These are phyloP conservation scores for Stegodyphus mimosarum DNA, from an alignment of 1,140 invertebrate genomes.

Conservation along the genomic window DNA sequence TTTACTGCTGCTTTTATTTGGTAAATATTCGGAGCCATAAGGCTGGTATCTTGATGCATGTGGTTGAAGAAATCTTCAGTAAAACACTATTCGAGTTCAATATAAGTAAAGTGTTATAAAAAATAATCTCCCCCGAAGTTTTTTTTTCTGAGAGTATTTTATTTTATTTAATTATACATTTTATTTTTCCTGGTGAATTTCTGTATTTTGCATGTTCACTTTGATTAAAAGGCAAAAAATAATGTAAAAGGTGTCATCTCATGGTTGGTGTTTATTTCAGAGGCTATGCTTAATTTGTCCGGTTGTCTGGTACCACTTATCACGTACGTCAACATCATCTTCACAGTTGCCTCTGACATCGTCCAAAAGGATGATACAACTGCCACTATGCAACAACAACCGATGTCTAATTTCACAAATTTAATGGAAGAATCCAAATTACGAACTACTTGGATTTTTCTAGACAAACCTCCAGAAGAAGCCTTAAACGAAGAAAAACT, in stretches of 20 bases:
- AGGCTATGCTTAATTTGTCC: constrained; percentile 31
- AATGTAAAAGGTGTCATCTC: neutral
- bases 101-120: no score
- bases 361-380: neutral
- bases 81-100: no score
- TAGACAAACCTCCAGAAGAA: constrained; percentile 48
- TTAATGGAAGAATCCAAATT: constrained; percentile 43
- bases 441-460: constrained; percentile 47
- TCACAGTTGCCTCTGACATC: neutral
- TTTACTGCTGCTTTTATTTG: no score
- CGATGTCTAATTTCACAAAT: constrained; percentile 27
- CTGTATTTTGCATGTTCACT: no score
- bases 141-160: no score
- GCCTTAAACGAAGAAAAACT: constrained; percentile 51
- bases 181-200: no score
- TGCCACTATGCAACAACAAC: neutral
- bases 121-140: no score
- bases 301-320: neutral
- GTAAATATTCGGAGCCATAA: no score
- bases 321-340: neutral
- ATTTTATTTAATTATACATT: no score
- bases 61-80: no score
- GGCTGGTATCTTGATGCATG: no score
- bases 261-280: neutral
- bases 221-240: no score